These are phyloP conservation scores for Rhagoletis zephyria DNA, from an alignment of 1,140 invertebrate species.

Conservation along the genomic window DNA sequence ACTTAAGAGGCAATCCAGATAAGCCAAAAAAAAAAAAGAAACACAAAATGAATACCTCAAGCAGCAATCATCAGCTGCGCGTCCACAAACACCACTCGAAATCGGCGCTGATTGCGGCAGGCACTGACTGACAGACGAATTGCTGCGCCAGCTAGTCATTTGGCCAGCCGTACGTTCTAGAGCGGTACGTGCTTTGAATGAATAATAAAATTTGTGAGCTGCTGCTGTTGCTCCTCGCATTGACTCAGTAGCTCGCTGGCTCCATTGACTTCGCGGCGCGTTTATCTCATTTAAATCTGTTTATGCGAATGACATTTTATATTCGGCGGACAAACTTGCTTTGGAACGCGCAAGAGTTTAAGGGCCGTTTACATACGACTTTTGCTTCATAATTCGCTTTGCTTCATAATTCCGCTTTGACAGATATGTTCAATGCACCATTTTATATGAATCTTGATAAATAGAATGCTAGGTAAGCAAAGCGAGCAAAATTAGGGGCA, in stretches of 20 bases:
- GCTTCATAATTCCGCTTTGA: no score
- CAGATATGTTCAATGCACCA: no score
- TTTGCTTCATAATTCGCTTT: no score
- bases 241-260: neutral
- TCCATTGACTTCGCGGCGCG: neutral
- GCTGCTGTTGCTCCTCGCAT: neutral
- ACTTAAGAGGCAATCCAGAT: neutral
- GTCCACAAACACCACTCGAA: neutral
- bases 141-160: neutral
- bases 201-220: slow-evolving; percentile 5
- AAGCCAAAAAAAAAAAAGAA: neutral
- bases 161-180: neutral
- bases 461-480: neutral
- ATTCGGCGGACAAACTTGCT: neutral
- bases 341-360: neutral
- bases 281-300: slow-evolving; percentile 52
- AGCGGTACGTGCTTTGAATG: slow-evolving; percentile 35
- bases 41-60: neutral
- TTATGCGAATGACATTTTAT: slow-evolving; percentile 14
- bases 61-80: slow-evolving; percentile 10
- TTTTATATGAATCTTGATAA: no score
- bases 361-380: no score
- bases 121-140: slow-evolving; percentile 21
- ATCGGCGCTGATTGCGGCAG: neutral
- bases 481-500: no score